phyloP scores from a whole-genome alignment of 2,888 invertebrate species.

The Stenodema calcarata region DNA sequence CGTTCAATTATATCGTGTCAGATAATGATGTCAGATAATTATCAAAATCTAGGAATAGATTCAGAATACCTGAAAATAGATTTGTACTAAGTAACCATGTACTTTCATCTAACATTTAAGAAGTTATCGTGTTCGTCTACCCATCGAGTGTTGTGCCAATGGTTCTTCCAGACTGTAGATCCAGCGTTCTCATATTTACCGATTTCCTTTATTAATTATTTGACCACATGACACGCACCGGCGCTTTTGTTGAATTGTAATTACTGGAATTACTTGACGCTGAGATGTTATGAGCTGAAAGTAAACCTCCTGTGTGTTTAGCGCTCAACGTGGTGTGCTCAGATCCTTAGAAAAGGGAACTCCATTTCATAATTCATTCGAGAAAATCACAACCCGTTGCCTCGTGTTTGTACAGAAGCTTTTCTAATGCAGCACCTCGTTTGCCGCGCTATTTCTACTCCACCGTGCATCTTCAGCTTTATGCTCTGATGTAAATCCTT shows the following conservation, averaged over 20 bases:
- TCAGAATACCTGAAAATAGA: too few species aligned
- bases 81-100: too few species aligned
- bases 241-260: not conserved
- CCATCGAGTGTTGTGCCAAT: too few species aligned
- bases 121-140: too few species aligned
- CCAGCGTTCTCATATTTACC: too few species aligned
- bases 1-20: too few species aligned
- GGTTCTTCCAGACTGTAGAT: too few species aligned
- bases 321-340: not conserved
- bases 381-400: not conserved
- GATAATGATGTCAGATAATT: too few species aligned
- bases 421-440: not conserved
- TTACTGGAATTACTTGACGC: not conserved
- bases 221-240: not conserved
- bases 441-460: not conserved
- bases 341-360: not conserved
- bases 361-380: not conserved
- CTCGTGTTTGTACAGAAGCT: not conserved
- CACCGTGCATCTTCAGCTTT: not conserved
- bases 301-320: not conserved
- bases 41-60: too few species aligned
- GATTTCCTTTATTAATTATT: too few species aligned
- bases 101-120: too few species aligned
- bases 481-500: not conserved
- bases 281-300: not conserved